Conservation (phyloP, 2,888 invertebrate species). For the Gisinianus flammeolus region DNA sequence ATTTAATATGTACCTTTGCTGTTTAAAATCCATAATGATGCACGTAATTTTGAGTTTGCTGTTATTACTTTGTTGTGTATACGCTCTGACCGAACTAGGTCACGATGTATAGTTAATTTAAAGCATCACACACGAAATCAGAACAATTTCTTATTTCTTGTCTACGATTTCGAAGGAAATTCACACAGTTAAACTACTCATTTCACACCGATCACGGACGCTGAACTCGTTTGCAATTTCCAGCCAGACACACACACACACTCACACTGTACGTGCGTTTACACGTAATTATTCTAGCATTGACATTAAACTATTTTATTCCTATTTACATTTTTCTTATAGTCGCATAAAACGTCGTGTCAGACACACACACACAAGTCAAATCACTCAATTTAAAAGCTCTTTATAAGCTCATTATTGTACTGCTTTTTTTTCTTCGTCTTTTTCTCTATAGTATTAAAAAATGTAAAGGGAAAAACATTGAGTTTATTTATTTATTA, state of each 20-base stretch:
- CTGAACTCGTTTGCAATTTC: constrained; percentile 5
- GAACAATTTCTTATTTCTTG: too few relatives aligned
- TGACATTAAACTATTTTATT: not conserved
- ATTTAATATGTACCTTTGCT: too few relatives aligned
- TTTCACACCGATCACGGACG: constrained; percentile 31
- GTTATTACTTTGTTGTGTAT: too few relatives aligned
- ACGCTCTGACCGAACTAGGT: too few relatives aligned
- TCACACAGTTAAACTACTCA: constrained; percentile 11
- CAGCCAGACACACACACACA: constrained; percentile 1
- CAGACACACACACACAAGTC: not conserved
- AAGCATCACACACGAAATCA: too few relatives aligned
- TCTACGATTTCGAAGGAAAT: constrained; percentile 18
- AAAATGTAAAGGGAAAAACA: not conserved
- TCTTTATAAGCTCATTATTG: not conserved
- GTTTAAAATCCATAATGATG: not conserved
- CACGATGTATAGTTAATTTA: too few relatives aligned
- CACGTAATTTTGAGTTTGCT: not conserved
- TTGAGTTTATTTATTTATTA: not conserved
- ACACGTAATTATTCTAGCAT: not conserved
- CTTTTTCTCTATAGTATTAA: not conserved
- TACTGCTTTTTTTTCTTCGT: not conserved
- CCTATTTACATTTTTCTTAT: not conserved
- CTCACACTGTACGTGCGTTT: not conserved
- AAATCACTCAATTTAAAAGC: not conserved
- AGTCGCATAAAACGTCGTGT: not conserved